Conservation (phyloP, 2,888 invertebrate genomes). For the Coelinius sp. region DNA sequence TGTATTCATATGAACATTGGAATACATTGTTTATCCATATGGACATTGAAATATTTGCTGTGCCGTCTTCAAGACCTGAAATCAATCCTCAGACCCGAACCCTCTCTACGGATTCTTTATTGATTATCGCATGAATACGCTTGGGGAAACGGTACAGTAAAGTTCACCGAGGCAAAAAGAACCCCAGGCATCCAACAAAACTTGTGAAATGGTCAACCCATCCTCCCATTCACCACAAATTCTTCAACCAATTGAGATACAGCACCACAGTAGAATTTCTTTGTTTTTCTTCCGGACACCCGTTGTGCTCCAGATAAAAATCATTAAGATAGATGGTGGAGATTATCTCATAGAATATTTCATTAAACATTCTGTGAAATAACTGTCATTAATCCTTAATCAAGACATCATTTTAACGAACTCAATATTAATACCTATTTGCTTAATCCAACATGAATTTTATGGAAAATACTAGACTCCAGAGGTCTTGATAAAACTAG, state of each 20-base stretch:
- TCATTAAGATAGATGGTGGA: too few species aligned
- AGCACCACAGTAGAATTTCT: background rate
- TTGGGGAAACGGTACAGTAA: background rate
- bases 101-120: background rate
- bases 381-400: too few species aligned
- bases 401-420: too few species aligned
- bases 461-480: constrained; percentile 39
- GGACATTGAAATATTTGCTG: background rate
- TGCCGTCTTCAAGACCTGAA: background rate
- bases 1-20: constrained; percentile 44
- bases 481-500: constrained; percentile 26
- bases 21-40: constrained; percentile 39
- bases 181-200: constrained; percentile 41
- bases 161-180: constrained; percentile 29
- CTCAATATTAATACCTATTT: too few species aligned
- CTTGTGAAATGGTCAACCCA: background rate
- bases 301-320: background rate
- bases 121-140: constrained; percentile 3
- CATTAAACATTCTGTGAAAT: too few species aligned
- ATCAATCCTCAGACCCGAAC: too few species aligned
- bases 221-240: constrained; percentile 1
- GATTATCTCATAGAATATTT: too few species aligned
- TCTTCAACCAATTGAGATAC: constrained; percentile 23
- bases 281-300: background rate
- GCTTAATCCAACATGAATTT: constrained; percentile 47